These are phyloP conservation scores for Oligia fasciuncula DNA, from an alignment of 2,888 invertebrate species.

Conservation along the genomic window DNA sequence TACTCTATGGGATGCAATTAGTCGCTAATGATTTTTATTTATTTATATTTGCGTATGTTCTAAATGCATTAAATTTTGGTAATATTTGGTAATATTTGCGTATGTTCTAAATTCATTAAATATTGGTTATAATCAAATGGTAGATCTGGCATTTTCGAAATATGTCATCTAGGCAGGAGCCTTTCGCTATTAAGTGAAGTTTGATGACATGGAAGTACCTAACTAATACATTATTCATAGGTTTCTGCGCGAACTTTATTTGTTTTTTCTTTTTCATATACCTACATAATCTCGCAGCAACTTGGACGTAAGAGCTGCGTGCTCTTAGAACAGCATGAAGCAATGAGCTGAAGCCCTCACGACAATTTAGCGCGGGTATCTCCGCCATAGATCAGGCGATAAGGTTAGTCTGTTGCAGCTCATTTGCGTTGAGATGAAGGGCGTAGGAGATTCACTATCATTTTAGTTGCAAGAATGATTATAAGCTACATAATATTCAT, in stretches of 20 bases:
- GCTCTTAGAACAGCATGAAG: slow-evolving; percentile 1
- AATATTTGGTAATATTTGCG: not conserved
- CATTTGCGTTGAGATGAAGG: not conserved
- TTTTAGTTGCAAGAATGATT: not conserved
- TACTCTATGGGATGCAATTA: slow-evolving; percentile 43
- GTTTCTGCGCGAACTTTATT: not conserved
- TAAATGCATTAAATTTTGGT: not conserved
- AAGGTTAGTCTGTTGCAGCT: slow-evolving; percentile 4
- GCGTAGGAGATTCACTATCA: not conserved
- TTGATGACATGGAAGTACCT: not conserved
- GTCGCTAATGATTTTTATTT: slow-evolving; percentile 26
- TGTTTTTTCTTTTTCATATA: no score
- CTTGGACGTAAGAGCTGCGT: not conserved
- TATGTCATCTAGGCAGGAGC: not conserved
- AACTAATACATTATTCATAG: not conserved
- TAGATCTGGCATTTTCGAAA: not conserved
- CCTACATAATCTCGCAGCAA: not conserved
- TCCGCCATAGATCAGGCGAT: slow-evolving; percentile 36
- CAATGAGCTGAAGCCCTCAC: slow-evolving; percentile 31
- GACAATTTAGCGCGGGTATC: slow-evolving; percentile 24
- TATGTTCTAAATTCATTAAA: not conserved
- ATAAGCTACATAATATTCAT: not conserved
- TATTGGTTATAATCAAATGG: not conserved
- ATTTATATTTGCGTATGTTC: slow-evolving; percentile 3
- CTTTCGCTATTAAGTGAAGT: not conserved